Percentiles rank a stretch among this genome's conserved stretches.
Conservation (phyloP, 1,140 invertebrate species). For the Macrostomum lignano region DNA sequence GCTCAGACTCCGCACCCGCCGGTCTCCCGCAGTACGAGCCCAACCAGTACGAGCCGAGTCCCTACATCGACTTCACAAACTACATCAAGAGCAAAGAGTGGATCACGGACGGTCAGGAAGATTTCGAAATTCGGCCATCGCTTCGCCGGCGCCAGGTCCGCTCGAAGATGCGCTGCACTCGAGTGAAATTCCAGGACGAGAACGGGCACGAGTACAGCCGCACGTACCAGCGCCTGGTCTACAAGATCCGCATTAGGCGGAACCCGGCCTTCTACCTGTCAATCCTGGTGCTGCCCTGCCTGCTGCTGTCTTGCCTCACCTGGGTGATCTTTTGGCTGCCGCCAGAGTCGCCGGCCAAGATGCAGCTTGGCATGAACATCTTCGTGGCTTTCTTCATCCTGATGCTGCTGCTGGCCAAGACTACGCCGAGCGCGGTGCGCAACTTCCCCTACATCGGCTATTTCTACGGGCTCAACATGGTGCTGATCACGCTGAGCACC, state of each 20-base stretch:
- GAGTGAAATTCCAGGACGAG: too few species aligned
- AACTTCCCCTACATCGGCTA: conserved; percentile 9
- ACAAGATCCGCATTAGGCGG: conserved; percentile 2
- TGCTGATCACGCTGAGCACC: conserved; percentile 11
- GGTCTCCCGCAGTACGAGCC: too few species aligned
- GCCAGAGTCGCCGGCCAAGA: conserved; percentile 8
- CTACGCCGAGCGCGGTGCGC: background rate
- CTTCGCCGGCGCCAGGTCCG: too few species aligned
- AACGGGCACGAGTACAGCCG: too few species aligned
- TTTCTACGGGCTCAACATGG: conserved; percentile 11
- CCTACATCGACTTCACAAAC: too few species aligned
- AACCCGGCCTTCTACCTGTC: conserved; percentile 8
- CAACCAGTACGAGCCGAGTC: too few species aligned
- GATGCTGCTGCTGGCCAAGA: conserved; percentile 9
- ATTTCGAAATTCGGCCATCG: too few species aligned
- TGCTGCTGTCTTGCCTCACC: conserved; percentile 8
- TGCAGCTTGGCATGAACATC: conserved; percentile 9
- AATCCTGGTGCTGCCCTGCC: conserved; percentile 8
- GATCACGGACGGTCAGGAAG: too few species aligned
- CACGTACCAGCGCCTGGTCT: too few species aligned
- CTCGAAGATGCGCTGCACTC: too few species aligned
- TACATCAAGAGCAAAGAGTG: too few species aligned
- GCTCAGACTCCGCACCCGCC: too few species aligned
- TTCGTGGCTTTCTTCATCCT: conserved; percentile 11
- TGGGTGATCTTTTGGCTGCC: conserved; percentile 9